Base-by-base conservation (phyloP, 2,888 invertebrate species). In the Lasiommata megera region DNA sequence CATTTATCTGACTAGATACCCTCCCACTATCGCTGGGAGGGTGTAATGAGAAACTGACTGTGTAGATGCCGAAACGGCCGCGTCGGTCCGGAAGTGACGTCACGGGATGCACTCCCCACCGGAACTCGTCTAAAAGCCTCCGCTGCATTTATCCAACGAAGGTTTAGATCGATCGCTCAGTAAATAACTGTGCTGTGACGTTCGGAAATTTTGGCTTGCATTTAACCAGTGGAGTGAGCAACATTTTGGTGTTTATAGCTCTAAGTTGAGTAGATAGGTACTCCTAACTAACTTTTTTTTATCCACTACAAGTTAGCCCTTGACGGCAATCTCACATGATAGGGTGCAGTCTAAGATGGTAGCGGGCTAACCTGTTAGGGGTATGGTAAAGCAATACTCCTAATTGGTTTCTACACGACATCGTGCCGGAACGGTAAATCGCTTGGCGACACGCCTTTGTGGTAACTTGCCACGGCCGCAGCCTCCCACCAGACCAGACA, bases 81-180 rank as follows among this genome's bases (percentile, higher is more conserved):
- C 56, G 75, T 63, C 71, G 66, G 66, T 60, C 62, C 77, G 83
- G 82, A 79, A 71, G 78, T 79, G 76, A 82, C 81, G 80, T 82
- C 81, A 79, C 72, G 64, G 66, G 69, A 69, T 78, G 82, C 82
- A 80, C 82, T 80, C 69, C 62, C 68, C 72, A 67, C 80, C 82
- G 84, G 84, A 84, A 80, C 74, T 71, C 64, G 68, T 71, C 80
- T 85, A 84, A 85, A 84, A 85, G 84, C 84, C 79, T 81, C 74
- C 72, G 69, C 70, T 82, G 82, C 82, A 80, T 84, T 82, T 79
- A 79, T 82, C 77, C 80, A 74, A 71, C 69, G 69, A 44, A 50
- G 41, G 17, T 40, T 43, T 53, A 53, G 43, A 53, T 53, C 53
- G 53, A 53, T 53, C 43, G 43, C 36, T 43, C 53, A 11, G 53